A percentile compares a stretch with the other conserved stretches of the same genome.
phyloP scores from a whole-genome alignment of 2,797 vertebrate genomes.

The Liasis olivaceus region DNA sequence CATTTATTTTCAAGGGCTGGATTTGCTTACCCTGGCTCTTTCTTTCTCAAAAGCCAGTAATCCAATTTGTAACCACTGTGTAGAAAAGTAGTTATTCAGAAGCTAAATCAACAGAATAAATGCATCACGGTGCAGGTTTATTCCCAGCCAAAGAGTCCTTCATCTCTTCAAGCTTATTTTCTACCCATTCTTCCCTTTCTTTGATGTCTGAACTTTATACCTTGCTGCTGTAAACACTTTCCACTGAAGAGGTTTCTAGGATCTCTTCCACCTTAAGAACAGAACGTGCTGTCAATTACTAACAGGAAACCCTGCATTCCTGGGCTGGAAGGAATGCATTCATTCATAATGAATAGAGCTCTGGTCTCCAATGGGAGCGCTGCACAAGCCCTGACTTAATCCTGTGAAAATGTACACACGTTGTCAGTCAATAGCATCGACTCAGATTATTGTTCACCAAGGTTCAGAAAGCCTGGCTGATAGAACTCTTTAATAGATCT shows the following conservation, averaged over 20 bases:
- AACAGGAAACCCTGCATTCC: conserved; percentile 37
- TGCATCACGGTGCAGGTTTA: conserved; percentile 10
- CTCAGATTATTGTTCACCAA: conserved; percentile 57
- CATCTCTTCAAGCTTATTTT: conserved; percentile 14
- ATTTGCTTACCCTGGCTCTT: neutral
- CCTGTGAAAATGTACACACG: conserved; percentile 49
- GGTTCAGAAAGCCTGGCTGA: conserved; percentile 50
- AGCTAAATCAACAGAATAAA: conserved; percentile 36
- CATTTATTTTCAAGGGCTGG: conserved; percentile 6
- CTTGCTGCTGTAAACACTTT: conserved; percentile 13
- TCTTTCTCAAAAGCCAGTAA: conserved; percentile 6
- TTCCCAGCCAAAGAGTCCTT: conserved; percentile 14
- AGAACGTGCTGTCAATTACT: neutral
- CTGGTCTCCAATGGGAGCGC: conserved; percentile 9
- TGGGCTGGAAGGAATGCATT: conserved; percentile 30
- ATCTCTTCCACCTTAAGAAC: conserved; percentile 26
- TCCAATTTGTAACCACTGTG: conserved; percentile 7
- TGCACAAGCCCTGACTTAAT: conserved; percentile 42
- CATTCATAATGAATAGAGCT: conserved; percentile 37
- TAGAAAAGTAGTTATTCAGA: conserved; percentile 13
- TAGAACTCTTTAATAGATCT: conserved; percentile 53
- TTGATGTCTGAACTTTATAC: conserved; percentile 24
- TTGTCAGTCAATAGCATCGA: conserved; percentile 50
- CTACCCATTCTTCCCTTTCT: neutral
- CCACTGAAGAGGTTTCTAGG: conserved; percentile 31